Base-by-base conservation (phyloP, 1,140 invertebrate species). In the Brachionus manjavacas region DNA sequence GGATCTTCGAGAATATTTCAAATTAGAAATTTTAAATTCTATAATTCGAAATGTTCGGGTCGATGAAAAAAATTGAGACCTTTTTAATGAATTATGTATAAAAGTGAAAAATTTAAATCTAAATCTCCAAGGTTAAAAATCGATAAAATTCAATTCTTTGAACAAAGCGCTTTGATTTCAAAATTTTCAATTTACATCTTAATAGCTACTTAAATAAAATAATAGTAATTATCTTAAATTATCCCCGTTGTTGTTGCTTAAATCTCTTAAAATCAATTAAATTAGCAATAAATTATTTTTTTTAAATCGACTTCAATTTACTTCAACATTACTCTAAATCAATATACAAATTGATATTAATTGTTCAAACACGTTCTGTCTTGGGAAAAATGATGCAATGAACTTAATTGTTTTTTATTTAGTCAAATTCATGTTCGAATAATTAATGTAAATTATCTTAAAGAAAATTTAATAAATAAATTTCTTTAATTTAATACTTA, bases 131-230 rank as follows among this genome's bases (percentile, higher is more conserved):
- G 43, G 43, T 46, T 46, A 46, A 46, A 46, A 46, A 46, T 46
- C 43, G 43, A 46, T 46, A 46, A 46, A 64, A 28, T 68, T 68
- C 12, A 28, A 25, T 23, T 14, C 64, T 39, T 39, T 39, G 39
- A 72, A 20, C 35, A 20, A 72, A 72, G 23, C 3, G 39, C 23
- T 68, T 68, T 68, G 20, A 72, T 39, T 39, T 39, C 8, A 9
- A 41, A 41, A 41, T 72, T 72, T 35, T 72, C 43, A 72, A 41
- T 72, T 20, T 72, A 72, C 68, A 72, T 72, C 68, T 72, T 72
- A 41, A 72, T 41, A 72, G 52, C 52, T 60, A 60, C 52, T 60
- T 60, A 60, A 60, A 60, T 52, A 20, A 60, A 60, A 60, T 60
- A 60, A 60, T 20, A 60, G 52, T 60, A 60, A 60, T 60, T 60